Evolutionary conservation across 1,140 invertebrate species (phyloP).

Genomic region (Caerostris extrusa): DNA sequence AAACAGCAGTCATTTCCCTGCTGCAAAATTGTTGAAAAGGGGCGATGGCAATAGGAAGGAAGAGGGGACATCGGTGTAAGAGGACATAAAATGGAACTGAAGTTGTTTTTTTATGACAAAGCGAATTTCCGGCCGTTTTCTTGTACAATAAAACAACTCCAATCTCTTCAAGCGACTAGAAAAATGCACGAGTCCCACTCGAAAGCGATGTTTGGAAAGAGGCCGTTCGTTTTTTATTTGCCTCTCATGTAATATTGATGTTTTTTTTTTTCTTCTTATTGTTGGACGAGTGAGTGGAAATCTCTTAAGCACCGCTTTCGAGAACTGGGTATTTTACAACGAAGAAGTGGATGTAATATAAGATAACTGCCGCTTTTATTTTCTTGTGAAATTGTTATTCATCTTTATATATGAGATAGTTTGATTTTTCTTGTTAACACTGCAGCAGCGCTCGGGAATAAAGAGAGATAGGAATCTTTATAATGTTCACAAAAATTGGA

Average conservation of each 20-base stretch:
- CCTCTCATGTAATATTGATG: constrained; percentile 10
- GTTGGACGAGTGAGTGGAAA: no score
- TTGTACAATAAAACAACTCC: constrained; percentile 51
- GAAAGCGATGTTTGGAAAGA: neutral
- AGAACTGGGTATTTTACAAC: neutral
- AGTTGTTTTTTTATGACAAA: constrained; percentile 56
- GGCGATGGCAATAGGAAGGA: neutral
- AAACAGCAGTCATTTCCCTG: neutral
- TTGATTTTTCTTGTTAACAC: no score
- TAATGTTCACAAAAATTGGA: no score
- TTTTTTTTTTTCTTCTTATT: neutral
- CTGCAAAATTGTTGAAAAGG: neutral
- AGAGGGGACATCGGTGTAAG: neutral
- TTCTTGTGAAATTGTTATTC: neutral
- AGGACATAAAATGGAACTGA: constrained; percentile 32
- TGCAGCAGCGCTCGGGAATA: no score
- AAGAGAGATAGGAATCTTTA: no score
- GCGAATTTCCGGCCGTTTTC: constrained; percentile 45
- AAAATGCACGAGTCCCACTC: neutral
- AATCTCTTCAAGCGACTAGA: constrained; percentile 1
- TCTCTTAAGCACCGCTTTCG: neutral
- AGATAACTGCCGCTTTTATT: neutral
- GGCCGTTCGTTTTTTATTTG: neutral
- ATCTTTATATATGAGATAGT: neutral
- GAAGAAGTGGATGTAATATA: neutral